phyloP scores from a whole-genome alignment of 2,888 invertebrate species.

The Athrips mouffetella region DNA sequence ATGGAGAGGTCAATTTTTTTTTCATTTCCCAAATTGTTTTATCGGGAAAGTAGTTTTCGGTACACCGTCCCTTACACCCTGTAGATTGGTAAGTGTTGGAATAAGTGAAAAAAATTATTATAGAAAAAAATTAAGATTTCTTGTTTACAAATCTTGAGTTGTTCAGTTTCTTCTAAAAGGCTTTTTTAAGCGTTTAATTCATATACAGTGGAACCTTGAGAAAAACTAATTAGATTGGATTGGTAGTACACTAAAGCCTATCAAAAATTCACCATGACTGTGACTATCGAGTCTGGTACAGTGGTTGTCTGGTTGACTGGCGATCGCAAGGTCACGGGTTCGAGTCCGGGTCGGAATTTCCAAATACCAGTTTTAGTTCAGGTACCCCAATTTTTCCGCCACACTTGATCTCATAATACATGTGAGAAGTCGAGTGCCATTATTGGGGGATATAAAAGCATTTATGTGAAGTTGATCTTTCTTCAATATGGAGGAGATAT shows the following conservation, averaged over 20 bases:
- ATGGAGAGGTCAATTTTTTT: no score
- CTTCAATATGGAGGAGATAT: constrained; percentile 40
- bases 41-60: no score
- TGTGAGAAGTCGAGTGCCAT: constrained; percentile 66
- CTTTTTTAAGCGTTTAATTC: no score
- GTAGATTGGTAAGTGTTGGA: no score
- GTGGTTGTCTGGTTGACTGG: constrained; percentile 20
- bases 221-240: no score
- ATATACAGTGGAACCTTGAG: no score
- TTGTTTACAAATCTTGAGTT: no score
- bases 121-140: no score
- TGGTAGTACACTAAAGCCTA: neutral
- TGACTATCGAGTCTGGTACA: constrained; percentile 25
- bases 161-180: no score
- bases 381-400: constrained; percentile 66
- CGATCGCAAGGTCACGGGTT: constrained; percentile 38
- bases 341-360: constrained; percentile 33
- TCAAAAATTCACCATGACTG: constrained; percentile 16
- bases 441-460: constrained; percentile 58
- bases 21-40: no score
- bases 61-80: no score
- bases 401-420: constrained; percentile 66
- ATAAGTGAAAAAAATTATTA: no score
- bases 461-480: constrained; percentile 58
- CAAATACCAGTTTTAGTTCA: neutral